Base-by-base conservation (phyloP, 2,113 vertebrate genomes). In the Ictidomys tridecemlineatus region DNA sequence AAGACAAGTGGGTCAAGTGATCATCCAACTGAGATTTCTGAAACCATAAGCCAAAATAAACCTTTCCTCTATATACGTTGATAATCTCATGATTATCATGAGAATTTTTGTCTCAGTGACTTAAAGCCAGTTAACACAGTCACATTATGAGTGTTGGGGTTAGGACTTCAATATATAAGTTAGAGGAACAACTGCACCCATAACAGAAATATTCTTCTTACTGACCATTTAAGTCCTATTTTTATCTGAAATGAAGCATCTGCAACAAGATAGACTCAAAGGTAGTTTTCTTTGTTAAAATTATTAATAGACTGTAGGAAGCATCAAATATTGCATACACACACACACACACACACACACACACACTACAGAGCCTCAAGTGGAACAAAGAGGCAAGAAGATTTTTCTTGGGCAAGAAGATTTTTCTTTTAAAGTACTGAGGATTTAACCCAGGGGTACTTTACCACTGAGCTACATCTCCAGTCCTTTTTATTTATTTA, bases 211-310 rank as follows among this genome's bases (percentile, higher is more conserved):
- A 80, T 89, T 69, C 7, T 48, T 14, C 48, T 86, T 72, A n/a
- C 56, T 83, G 34, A 58, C 20, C 34, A 87, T 12, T 26, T 3
- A 85, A 93, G 17, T 30, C 32, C 82, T 65, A 45, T 91, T 77
- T 96, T 51, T 67, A 67, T 67, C 61, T 69, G 53, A 72, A 95
- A 83, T 67, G 20, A 4, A 92, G 39, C 26, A 82, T 70, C 45
- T 4, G 14, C 34, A 48, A 30, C 1, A 88, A 45, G 37, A 58
- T 58, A 18, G 34, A 3, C 20, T 85, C 51, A 72, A 74, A 95
- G 42, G 34, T n/a, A 42, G 42, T 93, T 76, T 65, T 70, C 61
- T 89, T 88, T 53, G 28, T 93, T 72, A 58, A 92, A 89, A 87
- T 83, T 85, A 45, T 77, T 51, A 70, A n/a, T 63, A 85, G 73